These are phyloP conservation scores for Pterobdella sp. DNA, from an alignment of 2,888 invertebrate species.

Conservation along the genomic window DNA sequence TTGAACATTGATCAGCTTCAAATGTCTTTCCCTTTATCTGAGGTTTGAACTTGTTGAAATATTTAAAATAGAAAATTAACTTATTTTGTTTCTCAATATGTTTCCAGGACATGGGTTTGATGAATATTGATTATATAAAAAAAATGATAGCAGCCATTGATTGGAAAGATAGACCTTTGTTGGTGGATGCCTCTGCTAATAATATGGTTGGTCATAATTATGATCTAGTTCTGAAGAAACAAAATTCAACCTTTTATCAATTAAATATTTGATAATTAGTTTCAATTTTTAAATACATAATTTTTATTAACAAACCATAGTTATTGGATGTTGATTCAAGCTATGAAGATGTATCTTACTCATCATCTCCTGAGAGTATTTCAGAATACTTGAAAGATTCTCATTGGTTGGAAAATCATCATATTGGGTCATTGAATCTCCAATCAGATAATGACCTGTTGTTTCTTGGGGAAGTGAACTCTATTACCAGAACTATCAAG, in stretches of 20 bases:
- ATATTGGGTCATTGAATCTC: conserved; percentile 38
- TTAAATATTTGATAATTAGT: background rate
- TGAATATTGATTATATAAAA: conserved; percentile 19
- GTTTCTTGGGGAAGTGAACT: conserved; percentile 45
- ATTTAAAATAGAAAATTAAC: background rate
- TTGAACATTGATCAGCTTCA: background rate
- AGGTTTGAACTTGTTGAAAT: conserved; percentile 11
- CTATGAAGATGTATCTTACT: conserved; percentile 35
- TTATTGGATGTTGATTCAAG: conserved; percentile 45
- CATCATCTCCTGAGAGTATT: conserved; percentile 6
- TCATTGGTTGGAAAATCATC: conserved; percentile 16
- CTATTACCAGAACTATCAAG: conserved; percentile 44
- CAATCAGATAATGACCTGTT: conserved; percentile 41
- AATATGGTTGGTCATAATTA: conserved; percentile 36
- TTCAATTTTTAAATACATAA: background rate
- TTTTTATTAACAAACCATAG: conserved; percentile 35
- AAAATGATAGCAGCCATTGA: conserved; percentile 19
- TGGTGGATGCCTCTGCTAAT: conserved; percentile 45
- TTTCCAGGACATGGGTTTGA: conserved; percentile 13
- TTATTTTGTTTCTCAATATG: background rate
- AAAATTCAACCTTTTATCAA: background rate
- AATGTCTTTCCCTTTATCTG: background rate
- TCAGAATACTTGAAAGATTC: conserved; percentile 6
- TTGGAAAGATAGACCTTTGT: conserved; percentile 39
- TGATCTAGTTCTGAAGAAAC: conserved; percentile 11